Evolutionary conservation across 2,888 invertebrate genomes (phyloP).

Genomic region (Perizoma affinitatum): DNA sequence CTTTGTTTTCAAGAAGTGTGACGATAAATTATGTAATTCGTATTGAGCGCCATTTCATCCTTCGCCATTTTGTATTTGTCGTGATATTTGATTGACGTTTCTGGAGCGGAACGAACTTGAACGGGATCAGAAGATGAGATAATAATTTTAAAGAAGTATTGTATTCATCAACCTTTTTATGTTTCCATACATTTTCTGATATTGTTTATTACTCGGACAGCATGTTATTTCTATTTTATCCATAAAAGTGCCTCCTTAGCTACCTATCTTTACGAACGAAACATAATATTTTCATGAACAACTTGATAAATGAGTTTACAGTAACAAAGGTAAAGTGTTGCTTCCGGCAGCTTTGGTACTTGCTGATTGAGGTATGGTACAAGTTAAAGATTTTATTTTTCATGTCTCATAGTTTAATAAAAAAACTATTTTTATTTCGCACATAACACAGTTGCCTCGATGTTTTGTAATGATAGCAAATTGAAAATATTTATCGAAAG

Average conservation of each 20-base stretch:
- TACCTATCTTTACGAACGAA: background rate
- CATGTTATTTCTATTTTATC: too few relatives aligned
- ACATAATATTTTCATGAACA: background rate
- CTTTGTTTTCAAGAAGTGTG: slow-evolving; percentile 45
- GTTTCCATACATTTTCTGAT: too few relatives aligned
- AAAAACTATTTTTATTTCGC: too few relatives aligned
- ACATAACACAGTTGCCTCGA: too few relatives aligned
- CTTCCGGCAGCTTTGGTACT: background rate
- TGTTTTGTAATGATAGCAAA: too few relatives aligned
- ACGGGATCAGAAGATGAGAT: slow-evolving; percentile 14
- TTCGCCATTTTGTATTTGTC: slow-evolving; percentile 55
- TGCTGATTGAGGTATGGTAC: background rate
- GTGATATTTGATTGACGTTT: slow-evolving; percentile 54
- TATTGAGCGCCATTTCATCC: slow-evolving; percentile 45
- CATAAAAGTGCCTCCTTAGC: too few relatives aligned
- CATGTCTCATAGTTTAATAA: too few relatives aligned
- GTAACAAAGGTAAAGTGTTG: background rate
- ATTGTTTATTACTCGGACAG: too few relatives aligned
- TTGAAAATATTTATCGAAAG: too few relatives aligned
- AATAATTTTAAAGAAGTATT: slow-evolving; percentile 5
- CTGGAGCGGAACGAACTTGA: slow-evolving; percentile 30
- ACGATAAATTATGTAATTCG: slow-evolving; percentile 50
- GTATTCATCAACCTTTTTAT: too few relatives aligned
- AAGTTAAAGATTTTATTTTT: background rate
- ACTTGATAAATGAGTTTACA: slow-evolving; percentile 1